These are phyloP conservation scores for Rhodophaea formosa DNA, from an alignment of 2,888 invertebrate genomes.

Conservation along the genomic window DNA sequence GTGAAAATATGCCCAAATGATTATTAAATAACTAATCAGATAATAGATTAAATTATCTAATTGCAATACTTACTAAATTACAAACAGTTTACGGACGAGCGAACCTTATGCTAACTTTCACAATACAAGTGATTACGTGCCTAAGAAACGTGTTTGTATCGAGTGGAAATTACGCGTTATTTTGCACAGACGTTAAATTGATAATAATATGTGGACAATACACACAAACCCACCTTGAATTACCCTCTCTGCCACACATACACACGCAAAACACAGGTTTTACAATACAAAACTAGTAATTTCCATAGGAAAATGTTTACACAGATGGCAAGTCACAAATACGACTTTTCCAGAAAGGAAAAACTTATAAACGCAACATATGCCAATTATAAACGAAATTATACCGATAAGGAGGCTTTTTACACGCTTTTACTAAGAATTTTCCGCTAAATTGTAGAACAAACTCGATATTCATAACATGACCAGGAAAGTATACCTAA, in stretches of 20 bases:
- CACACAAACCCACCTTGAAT: not conserved
- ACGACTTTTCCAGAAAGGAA: constrained; percentile 12
- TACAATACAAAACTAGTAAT: constrained; percentile 3
- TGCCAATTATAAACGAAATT: constrained; percentile 3
- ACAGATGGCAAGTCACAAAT: constrained; percentile 23
- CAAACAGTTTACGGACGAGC: not conserved
- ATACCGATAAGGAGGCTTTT: not conserved
- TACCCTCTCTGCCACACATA: not conserved
- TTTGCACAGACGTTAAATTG: not conserved
- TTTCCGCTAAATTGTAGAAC: constrained; percentile 15
- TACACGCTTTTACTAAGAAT: constrained; percentile 5
- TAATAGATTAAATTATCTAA: not conserved
- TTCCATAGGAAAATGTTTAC: constrained; percentile 22
- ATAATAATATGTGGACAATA: not conserved
- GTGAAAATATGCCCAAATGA: not conserved
- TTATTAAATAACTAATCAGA: not conserved
- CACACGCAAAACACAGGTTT: constrained; percentile 1
- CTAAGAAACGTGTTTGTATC: not conserved
- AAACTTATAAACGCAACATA: not conserved
- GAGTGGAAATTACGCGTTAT: not conserved
- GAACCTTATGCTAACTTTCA: constrained; percentile 10
- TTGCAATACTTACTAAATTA: not conserved
- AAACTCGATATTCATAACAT: constrained; percentile 4
- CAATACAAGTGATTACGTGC: not conserved
- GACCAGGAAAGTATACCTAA: not conserved